These are phyloP conservation scores for Sorex fumeus DNA, from an alignment of 2,113 vertebrate genomes.

Conservation along the genomic window DNA sequence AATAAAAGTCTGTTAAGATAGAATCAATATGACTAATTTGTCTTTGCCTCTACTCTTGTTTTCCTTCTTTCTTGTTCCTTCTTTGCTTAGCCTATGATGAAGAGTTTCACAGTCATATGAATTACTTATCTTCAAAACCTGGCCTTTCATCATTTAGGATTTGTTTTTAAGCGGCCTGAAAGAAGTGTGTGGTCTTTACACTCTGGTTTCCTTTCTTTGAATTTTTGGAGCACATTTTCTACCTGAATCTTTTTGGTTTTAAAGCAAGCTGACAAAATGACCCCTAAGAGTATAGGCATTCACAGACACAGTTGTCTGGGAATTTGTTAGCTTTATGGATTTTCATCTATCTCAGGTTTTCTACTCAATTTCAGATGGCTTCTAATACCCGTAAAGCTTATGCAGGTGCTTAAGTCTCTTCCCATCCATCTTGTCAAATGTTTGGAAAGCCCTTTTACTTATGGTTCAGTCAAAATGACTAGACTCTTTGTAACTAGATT, in stretches of 20 bases:
- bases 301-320: background rate
- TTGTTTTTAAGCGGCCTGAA: background rate
- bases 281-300: background rate
- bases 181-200: background rate
- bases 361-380: background rate
- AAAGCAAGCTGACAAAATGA: conserved; percentile 14
- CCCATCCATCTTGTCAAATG: background rate
- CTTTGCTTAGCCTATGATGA: background rate
- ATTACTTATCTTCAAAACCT: conserved; percentile 38
- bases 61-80: background rate
- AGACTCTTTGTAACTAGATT: conserved; percentile 33
- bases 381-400: background rate
- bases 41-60: background rate
- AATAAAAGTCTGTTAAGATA: conserved; percentile 25
- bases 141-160: background rate
- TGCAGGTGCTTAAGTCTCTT: background rate
- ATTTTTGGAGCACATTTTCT: no score
- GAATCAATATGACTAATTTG: background rate
- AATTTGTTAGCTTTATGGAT: conserved; percentile 28
- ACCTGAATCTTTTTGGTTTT: conserved; percentile 1
- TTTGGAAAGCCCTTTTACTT: conserved; percentile 45
- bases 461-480: conserved; percentile 42
- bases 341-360: background rate
- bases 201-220: no score
- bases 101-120: conserved; percentile 35